Evolutionary conservation across 2,888 invertebrate genomes (phyloP), one percentile per base, ranked within the genome.

Genomic region (Rugalucina vietnamica): DNA sequence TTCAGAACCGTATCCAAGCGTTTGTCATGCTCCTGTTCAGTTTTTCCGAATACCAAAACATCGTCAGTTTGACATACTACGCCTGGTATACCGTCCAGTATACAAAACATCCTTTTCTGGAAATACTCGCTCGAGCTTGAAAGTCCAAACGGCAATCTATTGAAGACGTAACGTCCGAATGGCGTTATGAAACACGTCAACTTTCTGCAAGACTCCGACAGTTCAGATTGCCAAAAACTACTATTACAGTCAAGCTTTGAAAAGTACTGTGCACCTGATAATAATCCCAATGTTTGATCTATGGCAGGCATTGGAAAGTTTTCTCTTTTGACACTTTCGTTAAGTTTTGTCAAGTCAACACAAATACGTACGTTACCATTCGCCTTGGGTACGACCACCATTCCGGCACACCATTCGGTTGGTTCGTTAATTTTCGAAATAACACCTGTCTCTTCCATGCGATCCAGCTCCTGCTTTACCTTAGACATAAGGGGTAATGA

Each of bases 121-220:
- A 94, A 95, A 21, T 94, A 89, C 89, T 95, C 95, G 0, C 94
- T 94, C 5, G 95, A 95, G 73, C 94, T 94, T 1, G 76, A 79
- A 10, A 92, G 89, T 32, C 92, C 91, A 60, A 90, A 89, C 1
- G 90, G 90, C 18, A 91, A 37, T 12, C 88, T 60, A 12, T 87
- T 82, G 73, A 88, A 92, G 32, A 84, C 78, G 76, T 77, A 92
- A 12, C 89, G 50, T 0, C 91, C 91, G 69, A 91, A 90, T 14
- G 90, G 90, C 10, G 91, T 90, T 18, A 90, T 88, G 71, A 92
- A 91, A 1, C 89, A 89, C 14, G 89, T 90, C 10, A 89, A 73
- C 32, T 79, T 57, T 65, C 75, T 70, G 21, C 79, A 79, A 32
- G 80, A 72, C 65, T 72, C 49, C 10, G 82, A 32, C 18, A 89